Base-by-base conservation (phyloP, 2,113 vertebrate species). In the Steatornis caripensis region DNA sequence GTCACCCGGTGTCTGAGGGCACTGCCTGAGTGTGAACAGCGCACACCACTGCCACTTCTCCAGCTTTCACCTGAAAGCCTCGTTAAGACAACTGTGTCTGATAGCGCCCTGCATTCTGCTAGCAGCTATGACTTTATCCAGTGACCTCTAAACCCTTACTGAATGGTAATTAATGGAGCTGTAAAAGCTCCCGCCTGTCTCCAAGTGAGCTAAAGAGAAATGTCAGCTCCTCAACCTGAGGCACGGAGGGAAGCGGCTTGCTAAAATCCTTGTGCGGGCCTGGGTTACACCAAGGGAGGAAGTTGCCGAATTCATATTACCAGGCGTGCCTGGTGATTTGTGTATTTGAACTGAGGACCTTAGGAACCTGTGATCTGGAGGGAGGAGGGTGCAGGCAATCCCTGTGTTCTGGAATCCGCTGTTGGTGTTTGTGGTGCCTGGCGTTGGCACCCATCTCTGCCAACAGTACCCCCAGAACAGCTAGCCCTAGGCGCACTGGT, bases 121-220 rank as follows among this genome's bases (percentile, higher is more conserved):
- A 3, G 36, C 79, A 81, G 88, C 82, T 3, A 0, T 55, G 6
- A 57, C 41, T 77, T 81, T 29, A 75, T 55, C 55, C 69, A 37
- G 37, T 57, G 90, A 84, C 92, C 95, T 96, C 88, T 78, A 86
- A 90, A 93, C 60, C 72, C 26, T 69, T 77, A 19, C 69, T 84
- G 90, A 66, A 85, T 66, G 80, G 79, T 92, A 92, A 88, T 96
- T 92, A 94, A 95, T 89, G 89, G 86, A 88, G 92, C 85, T 96
- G 87, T 85, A 82, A 80, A 77, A 96, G 54, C 82, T 87, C 58
- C 45, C 2, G 58, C 83, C 83, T 58, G 54, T 78, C 2, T 32
- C 87, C 36, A 27, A 30, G 76, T 6, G 83, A 94, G 90, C 60
- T 66, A n/a, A 75, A 92, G 83, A 95, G 90, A 66, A 62, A 5